Evolutionary conservation across 2,797 vertebrate species (phyloP).

Genomic region (Nyctibius grandis): DNA sequence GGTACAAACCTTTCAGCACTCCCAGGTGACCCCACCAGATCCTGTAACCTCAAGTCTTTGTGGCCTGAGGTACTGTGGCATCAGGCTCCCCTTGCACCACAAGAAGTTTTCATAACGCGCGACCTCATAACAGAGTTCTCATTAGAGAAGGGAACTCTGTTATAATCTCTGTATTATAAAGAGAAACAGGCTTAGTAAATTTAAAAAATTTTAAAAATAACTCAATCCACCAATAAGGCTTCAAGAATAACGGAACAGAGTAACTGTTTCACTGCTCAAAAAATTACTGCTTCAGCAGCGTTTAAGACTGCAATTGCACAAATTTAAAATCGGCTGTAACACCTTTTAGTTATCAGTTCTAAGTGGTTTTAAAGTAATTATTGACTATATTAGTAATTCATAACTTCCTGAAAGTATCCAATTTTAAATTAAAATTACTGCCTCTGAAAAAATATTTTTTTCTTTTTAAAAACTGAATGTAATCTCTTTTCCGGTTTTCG

Average conservation of each 20-base stretch:
- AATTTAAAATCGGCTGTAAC: constrained; percentile 12
- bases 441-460: constrained; percentile 16
- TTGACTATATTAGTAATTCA: constrained; percentile 39
- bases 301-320: neutral
- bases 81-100: neutral
- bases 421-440: constrained; percentile 58
- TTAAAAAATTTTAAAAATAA: neutral
- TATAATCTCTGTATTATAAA: neutral
- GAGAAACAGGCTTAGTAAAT: neutral
- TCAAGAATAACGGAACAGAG: neutral
- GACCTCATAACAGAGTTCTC: too few relatives aligned
- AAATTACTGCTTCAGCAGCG: neutral
- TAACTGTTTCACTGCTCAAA: neutral
- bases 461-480: constrained; percentile 42
- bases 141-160: neutral
- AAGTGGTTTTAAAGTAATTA: constrained; percentile 45
- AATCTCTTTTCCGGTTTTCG: constrained; percentile 36
- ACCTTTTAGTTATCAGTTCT: constrained; percentile 20
- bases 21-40: accelerated
- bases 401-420: neutral
- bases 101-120: neutral
- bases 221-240: neutral
- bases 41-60: neutral
- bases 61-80: neutral
- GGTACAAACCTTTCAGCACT: neutral